A percentile compares a stretch with the other conserved stretches of the same genome.
Conservation (phyloP, 1,140 invertebrate genomes). For the Bursaphelenchus mucronatus region DNA sequence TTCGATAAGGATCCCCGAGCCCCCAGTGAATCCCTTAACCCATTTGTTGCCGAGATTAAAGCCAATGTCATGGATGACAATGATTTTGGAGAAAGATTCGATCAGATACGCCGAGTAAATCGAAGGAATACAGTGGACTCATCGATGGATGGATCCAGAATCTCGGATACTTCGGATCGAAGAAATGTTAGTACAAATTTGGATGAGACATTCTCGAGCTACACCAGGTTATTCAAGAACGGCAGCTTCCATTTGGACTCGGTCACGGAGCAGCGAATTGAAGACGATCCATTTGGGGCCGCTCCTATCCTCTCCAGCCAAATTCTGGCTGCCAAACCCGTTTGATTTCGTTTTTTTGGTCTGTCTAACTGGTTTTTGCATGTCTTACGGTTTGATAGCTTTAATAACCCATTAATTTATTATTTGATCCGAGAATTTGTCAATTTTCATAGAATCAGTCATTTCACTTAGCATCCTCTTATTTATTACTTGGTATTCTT, state of each 20-base stretch:
- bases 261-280: slow-evolving; percentile 31
- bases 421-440: no score
- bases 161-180: not conserved
- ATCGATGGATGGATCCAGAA: not conserved
- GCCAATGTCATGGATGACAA: slow-evolving; percentile 45
- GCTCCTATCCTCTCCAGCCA: slow-evolving; percentile 35
- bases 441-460: no score
- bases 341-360: no score
- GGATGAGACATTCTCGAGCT: not conserved
- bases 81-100: slow-evolving; percentile 49
- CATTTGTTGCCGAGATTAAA: slow-evolving; percentile 31
- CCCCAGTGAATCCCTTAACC: slow-evolving; percentile 43
- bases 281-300: slow-evolving; percentile 33
- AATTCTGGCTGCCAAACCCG: not conserved
- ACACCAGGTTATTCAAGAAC: not conserved
- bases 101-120: slow-evolving; percentile 47
- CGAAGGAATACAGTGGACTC: slow-evolving; percentile 41
- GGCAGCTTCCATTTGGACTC: slow-evolving; percentile 15
- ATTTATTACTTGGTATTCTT: no score
- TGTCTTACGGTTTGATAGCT: no score
- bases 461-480: no score
- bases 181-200: not conserved
- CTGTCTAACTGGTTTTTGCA: no score
- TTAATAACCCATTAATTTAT: no score
- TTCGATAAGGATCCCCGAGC: not conserved